A percentile compares a stretch with the other conserved stretches of the same genome.
These are phyloP conservation scores for Micromesistius poutassou DNA, from an alignment of 2,797 vertebrate genomes.

Conservation along the genomic window DNA sequence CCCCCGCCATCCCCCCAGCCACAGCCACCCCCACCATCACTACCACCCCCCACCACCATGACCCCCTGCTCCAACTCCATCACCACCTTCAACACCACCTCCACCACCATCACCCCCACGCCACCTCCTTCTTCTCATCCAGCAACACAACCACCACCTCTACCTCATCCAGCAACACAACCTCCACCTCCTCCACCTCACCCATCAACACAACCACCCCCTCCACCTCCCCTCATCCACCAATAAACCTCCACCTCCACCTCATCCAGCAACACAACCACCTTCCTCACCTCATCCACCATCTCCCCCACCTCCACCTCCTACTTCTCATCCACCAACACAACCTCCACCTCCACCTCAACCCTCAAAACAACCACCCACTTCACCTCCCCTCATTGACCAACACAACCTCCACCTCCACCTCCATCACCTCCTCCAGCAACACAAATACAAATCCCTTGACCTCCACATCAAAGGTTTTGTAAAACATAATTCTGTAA, in stretches of 20 bases:
- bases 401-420: background rate
- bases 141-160: background rate
- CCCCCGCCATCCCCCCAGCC: background rate
- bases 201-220: background rate
- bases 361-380: background rate
- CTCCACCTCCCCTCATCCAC: too few species aligned
- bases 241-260: too few species aligned
- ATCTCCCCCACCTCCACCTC: too few species aligned
- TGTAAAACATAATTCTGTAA: conserved; percentile 39
- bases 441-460: conserved; percentile 48
- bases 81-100: background rate
- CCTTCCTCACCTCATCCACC: background rate
- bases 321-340: background rate
- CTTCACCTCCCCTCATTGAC: background rate
- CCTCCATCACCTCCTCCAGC: too few species aligned
- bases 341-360: background rate
- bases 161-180: background rate
- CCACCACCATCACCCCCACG: background rate
- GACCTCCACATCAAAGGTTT: conserved; percentile 22
- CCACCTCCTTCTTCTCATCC: too few species aligned
- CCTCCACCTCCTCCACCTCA: background rate
- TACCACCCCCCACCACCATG: background rate
- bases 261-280: conserved; percentile 36
- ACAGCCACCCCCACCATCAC: background rate
- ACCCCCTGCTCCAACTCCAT: background rate